Evolutionary conservation across 2,113 vertebrate genomes (phyloP), one percentile per base, ranked within the genome.

Genomic region (Paramisgurnus dabryanus): DNA sequence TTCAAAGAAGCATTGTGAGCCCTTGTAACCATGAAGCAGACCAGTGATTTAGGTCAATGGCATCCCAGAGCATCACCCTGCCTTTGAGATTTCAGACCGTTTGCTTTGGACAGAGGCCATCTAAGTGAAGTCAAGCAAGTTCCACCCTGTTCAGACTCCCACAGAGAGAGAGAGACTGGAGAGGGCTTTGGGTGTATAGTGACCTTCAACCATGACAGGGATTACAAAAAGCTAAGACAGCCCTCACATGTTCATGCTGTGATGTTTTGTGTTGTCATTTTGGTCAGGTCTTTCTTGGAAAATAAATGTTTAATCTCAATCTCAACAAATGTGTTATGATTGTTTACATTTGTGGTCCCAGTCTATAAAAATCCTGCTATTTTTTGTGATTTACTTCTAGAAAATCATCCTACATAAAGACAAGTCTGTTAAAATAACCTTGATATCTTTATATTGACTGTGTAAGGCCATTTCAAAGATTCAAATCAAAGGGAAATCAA

Each of bases 31-130:
- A 75, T 61, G 57, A 69, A 81, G 68, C 45, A 64, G 61, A 67
- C 60, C 71, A 65, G 75, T 86, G 82, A 86, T 86, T 86, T 86
- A 86, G 79, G 71, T 86, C 82, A 80, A 75, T 67, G 84, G 71
- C 84, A 81, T 86, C 82, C 67, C 43, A 47, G 50, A 71, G 80
- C 66, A 47, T 65, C 76, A 65, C 79, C 79, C 82, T 83, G 82
- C 82, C 79, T 77, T 81, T 7, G 34, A 83, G 79, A 83, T 47
- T 79, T 53, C 13, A 58, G 75, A 58, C 43, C 71, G 61, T 84
- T 86, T 86, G 82, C 63, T 67, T 86, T 86, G 85, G 85, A 81
- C 22, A 4, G 5, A 67, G 72, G 79, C 85, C 85, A 86, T 84
- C 78, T 77, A 43, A 81, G 82, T 86, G 85, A 86, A 84, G 85